A percentile compares a stretch with the other conserved stretches of the same genome.
phyloP scores from a whole-genome alignment of 2,888 invertebrate genomes.

The Pyrgus malvae region DNA sequence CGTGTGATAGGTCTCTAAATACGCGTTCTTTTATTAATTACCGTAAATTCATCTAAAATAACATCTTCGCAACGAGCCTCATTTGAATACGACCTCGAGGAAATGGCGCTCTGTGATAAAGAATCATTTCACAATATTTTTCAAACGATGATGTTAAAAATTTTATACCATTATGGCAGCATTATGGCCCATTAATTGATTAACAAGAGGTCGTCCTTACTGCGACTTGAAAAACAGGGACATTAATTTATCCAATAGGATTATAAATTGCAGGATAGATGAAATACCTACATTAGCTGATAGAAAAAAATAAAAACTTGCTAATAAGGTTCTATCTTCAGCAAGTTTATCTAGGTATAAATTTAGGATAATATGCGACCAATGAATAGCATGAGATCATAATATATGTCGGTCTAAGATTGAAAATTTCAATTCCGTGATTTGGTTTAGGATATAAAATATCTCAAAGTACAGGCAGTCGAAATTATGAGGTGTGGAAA shows the following conservation, averaged over 20 bases:
- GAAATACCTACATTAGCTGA: neutral
- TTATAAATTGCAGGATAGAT: neutral
- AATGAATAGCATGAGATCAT: too few relatives aligned
- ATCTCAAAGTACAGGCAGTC: too few relatives aligned
- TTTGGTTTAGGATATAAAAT: too few relatives aligned
- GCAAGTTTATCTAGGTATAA: neutral
- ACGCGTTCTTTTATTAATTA: neutral
- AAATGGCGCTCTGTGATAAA: conserved; percentile 11
- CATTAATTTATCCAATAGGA: conserved; percentile 3
- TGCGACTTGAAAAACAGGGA: neutral
- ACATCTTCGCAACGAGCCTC: conserved; percentile 7
- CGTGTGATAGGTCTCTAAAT: too few relatives aligned
- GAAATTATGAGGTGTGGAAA: too few relatives aligned
- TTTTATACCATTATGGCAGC: conserved; percentile 2
- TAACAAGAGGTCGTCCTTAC: conserved; percentile 4
- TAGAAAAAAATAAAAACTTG: neutral
- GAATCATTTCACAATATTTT: conserved; percentile 13
- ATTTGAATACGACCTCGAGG: conserved; percentile 13
- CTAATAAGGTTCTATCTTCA: neutral
- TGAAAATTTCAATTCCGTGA: too few relatives aligned
- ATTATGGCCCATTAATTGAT: conserved; percentile 13
- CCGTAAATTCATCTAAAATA: conserved; percentile 2
- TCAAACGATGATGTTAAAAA: conserved; percentile 6
- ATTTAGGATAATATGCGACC: too few relatives aligned
- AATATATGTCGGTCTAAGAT: too few relatives aligned